Conservation (phyloP, 2,797 vertebrate species). For the Acanthurus lineatus region DNA sequence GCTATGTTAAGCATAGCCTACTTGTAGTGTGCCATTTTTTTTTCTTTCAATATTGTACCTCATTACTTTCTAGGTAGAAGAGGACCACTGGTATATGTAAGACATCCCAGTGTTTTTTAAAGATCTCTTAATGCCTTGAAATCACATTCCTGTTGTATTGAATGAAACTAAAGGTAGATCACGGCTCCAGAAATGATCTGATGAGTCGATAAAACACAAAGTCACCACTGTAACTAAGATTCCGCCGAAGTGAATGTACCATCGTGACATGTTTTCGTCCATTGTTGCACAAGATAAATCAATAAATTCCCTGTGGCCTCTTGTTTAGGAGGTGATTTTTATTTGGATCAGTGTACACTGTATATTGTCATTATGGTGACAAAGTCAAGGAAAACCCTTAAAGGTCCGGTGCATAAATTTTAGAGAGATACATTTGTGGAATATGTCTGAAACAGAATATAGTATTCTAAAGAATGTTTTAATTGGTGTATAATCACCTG, state of each 20-base stretch:
- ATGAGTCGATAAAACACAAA: constrained; percentile 49
- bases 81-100: constrained; percentile 62
- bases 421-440: too few species aligned
- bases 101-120: constrained; percentile 63
- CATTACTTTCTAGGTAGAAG: constrained; percentile 71
- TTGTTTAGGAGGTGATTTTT: constrained; percentile 52
- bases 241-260: constrained; percentile 76
- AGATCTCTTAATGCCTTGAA: constrained; percentile 76
- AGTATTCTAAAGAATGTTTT: too few species aligned
- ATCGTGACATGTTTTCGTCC: constrained; percentile 75
- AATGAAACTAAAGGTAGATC: constrained; percentile 61
- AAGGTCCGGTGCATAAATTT: too few species aligned
- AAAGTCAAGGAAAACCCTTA: background rate
- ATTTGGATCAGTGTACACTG: background rate
- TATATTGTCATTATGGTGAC: background rate
- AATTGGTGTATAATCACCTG: too few species aligned
- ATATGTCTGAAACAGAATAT: too few species aligned
- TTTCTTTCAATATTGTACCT: constrained; percentile 67
- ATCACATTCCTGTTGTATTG: constrained; percentile 73
- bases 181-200: constrained; percentile 34
- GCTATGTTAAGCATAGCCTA: constrained; percentile 74
- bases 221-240: constrained; percentile 70
- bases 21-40: constrained; percentile 74
- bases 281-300: constrained; percentile 76
- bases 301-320: constrained; percentile 83